Percentiles rank a stretch among this genome's conserved stretches.
Evolutionary conservation across 2,113 vertebrate genomes (phyloP).

Genomic region (Gallinago jamesoni): DNA sequence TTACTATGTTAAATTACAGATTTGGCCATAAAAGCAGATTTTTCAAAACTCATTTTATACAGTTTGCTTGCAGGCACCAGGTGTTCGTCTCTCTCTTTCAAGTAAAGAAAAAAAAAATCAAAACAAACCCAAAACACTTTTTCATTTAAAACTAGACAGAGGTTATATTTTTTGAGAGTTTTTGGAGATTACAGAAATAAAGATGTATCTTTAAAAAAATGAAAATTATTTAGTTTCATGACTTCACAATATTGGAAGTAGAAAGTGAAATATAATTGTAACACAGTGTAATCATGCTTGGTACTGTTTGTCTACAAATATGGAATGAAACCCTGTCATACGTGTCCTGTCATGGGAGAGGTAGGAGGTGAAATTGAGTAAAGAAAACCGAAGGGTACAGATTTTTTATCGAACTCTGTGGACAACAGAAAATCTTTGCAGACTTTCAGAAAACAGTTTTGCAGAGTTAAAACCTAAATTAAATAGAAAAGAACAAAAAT

Average conservation of each 20-base stretch:
- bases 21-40: neutral
- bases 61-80: neutral
- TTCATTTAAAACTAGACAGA: neutral
- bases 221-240: neutral
- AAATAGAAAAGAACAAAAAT: neutral
- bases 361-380: neutral
- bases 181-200: neutral
- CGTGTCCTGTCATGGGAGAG: neutral
- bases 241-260: neutral
- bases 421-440: neutral
- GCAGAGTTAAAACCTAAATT: neutral
- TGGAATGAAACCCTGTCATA: neutral
- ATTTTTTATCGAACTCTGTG: neutral
- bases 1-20: neutral
- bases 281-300: neutral
- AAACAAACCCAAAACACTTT: neutral
- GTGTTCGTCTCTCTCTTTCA: neutral
- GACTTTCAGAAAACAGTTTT: neutral
- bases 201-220: neutral
- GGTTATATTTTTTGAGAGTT: neutral
- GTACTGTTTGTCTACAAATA: neutral
- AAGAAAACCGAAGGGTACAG: neutral
- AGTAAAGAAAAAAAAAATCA: neutral
- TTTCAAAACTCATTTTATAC: slow-evolving; percentile 4
- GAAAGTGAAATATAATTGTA: neutral